Percentiles rank a stretch among this genome's conserved stretches.
Evolutionary conservation across 1,140 invertebrate species (phyloP).

Genomic region (Hycleus cichorii): DNA sequence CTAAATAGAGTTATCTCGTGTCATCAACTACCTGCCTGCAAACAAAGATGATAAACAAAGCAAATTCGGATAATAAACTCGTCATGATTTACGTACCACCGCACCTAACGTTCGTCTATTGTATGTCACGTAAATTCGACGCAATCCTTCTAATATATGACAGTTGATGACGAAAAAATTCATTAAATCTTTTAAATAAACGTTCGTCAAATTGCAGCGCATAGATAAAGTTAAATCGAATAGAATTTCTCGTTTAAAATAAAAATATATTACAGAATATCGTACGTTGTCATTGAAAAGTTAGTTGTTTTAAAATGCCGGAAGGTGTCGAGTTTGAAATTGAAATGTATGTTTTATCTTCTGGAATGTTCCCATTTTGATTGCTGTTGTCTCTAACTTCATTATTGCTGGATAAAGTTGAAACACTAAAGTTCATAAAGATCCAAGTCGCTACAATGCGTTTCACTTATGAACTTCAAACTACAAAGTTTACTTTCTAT

Average conservation of each 20-base stretch:
- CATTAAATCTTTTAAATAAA: not conserved
- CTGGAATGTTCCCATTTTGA: constrained; percentile 12
- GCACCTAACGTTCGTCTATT: constrained; percentile 4
- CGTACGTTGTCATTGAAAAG: not conserved
- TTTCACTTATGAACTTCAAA: constrained; percentile 15
- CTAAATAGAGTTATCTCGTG: constrained; percentile 14
- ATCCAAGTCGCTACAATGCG: constrained; percentile 11
- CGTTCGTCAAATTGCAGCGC: not conserved
- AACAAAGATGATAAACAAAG: constrained; percentile 16
- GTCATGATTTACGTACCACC: constrained; percentile 11
- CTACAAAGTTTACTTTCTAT: constrained; percentile 5
- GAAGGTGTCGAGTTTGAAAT: not conserved
- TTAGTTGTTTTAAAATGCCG: not conserved
- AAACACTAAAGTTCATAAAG: constrained; percentile 17
- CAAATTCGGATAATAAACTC: constrained; percentile 14
- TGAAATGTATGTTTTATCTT: constrained; percentile 15
- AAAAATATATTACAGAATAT: not conserved
- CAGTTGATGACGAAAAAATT: not conserved
- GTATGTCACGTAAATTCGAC: constrained; percentile 7
- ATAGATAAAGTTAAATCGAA: not conserved
- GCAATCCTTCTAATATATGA: not conserved
- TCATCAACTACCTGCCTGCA: constrained; percentile 12
- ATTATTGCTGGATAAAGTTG: constrained; percentile 15
- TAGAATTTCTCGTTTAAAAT: not conserved
- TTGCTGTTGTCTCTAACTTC: constrained; percentile 18